Percentiles rank a stretch among this genome's conserved stretches.
Conservation (phyloP, 2,113 vertebrate species). For the Ranitomeya variabilis region DNA sequence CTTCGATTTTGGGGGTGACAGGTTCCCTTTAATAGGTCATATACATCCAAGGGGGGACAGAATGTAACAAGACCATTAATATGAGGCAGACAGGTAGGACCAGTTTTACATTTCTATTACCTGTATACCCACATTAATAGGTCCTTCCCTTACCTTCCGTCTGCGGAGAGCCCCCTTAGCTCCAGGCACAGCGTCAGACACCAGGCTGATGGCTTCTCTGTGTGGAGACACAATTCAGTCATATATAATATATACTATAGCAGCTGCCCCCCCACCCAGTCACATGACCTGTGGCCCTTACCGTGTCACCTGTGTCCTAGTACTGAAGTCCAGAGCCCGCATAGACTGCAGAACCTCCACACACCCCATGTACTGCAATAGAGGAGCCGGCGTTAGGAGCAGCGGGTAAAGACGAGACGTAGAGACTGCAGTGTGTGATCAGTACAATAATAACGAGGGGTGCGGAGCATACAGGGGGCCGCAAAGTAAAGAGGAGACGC, state of each 20-base stretch:
- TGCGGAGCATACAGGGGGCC: background rate
- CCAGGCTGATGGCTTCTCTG: conserved; percentile 96
- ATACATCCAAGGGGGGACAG: no score
- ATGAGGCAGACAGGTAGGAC: no score
- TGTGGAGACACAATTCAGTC: conserved; percentile 14
- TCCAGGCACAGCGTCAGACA: conserved; percentile 94
- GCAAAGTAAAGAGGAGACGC: background rate
- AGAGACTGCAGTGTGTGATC: conserved; percentile 59
- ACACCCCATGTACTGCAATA: conserved; percentile 88
- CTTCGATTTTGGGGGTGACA: no score
- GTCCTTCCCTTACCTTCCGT: conserved; percentile 83
- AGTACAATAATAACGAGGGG: conserved; percentile 48
- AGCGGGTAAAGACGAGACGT: background rate
- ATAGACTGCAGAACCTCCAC: conserved; percentile 97
- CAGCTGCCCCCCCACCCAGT: background rate
- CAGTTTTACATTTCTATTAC: no score
- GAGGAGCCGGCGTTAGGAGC: background rate
- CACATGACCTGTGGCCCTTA: conserved; percentile 65
- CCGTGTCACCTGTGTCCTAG: conserved; percentile 97
- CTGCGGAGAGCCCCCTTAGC: conserved; percentile 90
- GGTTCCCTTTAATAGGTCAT: no score
- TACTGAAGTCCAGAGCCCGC: conserved; percentile 95
- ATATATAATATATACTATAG: no score
- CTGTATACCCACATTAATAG: no score
- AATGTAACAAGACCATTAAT: no score